phyloP scores from a whole-genome alignment of 92 coral and sea anemone species.

The Isaurus tuberculatus region DNA sequence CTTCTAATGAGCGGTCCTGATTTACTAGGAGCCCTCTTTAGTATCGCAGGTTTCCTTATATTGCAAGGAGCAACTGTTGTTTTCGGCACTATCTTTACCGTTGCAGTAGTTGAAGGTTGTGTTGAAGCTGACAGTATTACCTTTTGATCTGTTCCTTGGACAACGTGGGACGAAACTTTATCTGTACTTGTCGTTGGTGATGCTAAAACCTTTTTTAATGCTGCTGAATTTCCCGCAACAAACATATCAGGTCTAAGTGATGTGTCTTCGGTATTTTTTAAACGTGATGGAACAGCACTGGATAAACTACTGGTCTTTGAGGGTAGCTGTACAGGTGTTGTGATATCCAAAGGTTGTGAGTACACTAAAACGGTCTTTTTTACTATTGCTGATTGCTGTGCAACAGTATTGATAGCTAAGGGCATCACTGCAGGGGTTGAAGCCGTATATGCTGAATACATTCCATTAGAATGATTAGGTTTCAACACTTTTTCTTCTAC shows the following conservation, averaged over 20 bases:
- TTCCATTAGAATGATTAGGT: not conserved
- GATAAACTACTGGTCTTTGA: not conserved
- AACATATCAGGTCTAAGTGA: constrained; percentile 37
- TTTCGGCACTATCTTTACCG: not conserved
- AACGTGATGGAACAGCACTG: not conserved
- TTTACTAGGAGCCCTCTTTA: not conserved
- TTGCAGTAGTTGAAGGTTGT: not conserved
- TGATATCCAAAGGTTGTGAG: constrained; percentile 20
- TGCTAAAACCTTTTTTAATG: constrained; percentile 15
- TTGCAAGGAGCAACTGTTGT: not conserved
- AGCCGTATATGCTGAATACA: constrained; percentile 6
- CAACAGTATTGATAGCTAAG: not conserved
- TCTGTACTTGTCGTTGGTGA: constrained; percentile 25
- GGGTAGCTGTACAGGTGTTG: not conserved
- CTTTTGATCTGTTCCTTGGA: not conserved
- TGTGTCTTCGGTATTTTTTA: constrained; percentile 2
- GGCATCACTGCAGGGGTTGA: constrained; percentile 4
- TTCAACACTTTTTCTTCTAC: not conserved
- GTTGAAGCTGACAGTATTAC: not conserved
- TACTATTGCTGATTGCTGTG: constrained; percentile 12
- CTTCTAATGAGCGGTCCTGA: not conserved
- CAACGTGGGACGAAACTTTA: not conserved
- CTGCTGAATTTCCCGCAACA: constrained; percentile 15
- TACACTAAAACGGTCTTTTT: constrained; percentile 36
- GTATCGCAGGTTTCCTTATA: not conserved